Conservation (phyloP, 2,797 vertebrate species). For the Microctenopoma lineatum region DNA sequence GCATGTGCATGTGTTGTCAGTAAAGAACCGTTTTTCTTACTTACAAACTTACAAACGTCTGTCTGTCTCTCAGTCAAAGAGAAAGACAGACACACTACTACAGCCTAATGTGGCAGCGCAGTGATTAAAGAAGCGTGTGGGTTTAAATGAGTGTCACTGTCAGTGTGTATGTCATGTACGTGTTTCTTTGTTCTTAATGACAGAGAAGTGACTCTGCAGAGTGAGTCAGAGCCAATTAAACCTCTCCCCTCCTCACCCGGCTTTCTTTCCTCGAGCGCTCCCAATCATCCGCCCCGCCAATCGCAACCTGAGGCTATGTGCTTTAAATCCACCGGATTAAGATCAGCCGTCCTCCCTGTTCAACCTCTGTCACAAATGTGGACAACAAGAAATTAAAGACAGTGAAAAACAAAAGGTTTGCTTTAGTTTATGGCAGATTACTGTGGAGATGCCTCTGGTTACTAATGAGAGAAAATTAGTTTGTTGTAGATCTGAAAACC, state of each 20-base stretch:
- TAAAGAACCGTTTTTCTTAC: background rate
- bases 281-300: conserved; percentile 31
- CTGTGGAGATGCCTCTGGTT: background rate
- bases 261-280: conserved; percentile 23
- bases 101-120: conserved; percentile 6
- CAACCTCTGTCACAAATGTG: background rate
- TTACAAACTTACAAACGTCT: conserved; percentile 8
- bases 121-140: conserved; percentile 18
- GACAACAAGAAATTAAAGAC: background rate
- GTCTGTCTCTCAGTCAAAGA: conserved; percentile 38
- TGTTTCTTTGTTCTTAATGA: conserved; percentile 50
- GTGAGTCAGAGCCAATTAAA: conserved; percentile 61
- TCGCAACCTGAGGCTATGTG: conserved; percentile 15
- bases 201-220: conserved; percentile 52
- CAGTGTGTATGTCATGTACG: conserved; percentile 34
- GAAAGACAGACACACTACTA: conserved; percentile 6
- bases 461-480: conserved; percentile 7
- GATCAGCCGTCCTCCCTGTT: conserved; percentile 1
- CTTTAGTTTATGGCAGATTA: background rate
- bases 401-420: background rate
- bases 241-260: conserved; percentile 13
- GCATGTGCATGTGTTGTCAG: background rate
- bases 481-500: background rate
- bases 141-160: conserved; percentile 38
- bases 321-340: conserved; percentile 5